Percentiles rank a stretch among this genome's conserved stretches.
phyloP scores from a whole-genome alignment of 2,113 vertebrate genomes.

The Aleadryas rufinucha region DNA sequence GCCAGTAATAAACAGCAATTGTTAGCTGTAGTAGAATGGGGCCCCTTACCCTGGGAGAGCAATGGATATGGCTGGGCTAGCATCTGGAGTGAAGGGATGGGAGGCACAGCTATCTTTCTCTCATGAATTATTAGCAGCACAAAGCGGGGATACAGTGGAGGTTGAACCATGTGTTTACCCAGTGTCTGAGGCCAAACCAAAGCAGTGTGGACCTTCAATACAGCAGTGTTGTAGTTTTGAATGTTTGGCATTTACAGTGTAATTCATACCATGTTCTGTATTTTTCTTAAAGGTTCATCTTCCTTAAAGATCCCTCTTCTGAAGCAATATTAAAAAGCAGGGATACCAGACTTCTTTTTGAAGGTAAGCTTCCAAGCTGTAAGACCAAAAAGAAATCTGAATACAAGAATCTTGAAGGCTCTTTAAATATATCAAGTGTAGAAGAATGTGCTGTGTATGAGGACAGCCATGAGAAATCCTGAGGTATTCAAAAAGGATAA shows the following conservation, averaged over 20 bases:
- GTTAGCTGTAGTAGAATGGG: background rate
- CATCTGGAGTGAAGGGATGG: background rate
- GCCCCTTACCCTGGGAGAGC: background rate
- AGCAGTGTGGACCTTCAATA: background rate
- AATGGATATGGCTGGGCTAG: background rate
- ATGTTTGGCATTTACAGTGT: background rate
- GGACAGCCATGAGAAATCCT: background rate
- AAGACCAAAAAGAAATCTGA: background rate
- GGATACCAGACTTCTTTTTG: background rate
- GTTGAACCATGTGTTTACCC: background rate
- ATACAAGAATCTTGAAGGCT: background rate
- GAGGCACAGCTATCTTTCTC: background rate
- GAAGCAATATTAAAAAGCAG: background rate
- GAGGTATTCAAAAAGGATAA: background rate
- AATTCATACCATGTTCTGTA: background rate
- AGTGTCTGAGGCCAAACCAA: background rate
- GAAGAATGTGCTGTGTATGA: background rate
- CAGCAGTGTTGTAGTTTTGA: background rate
- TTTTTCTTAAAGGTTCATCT: background rate
- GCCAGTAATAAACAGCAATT: background rate
- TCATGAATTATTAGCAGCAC: background rate
- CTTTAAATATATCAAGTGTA: background rate
- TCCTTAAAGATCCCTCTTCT: background rate
- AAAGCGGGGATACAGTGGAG: accelerated
- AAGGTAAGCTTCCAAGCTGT: background rate